phyloP scores from a whole-genome alignment of 2,888 invertebrate species.

The Gryllus longicercus region DNA sequence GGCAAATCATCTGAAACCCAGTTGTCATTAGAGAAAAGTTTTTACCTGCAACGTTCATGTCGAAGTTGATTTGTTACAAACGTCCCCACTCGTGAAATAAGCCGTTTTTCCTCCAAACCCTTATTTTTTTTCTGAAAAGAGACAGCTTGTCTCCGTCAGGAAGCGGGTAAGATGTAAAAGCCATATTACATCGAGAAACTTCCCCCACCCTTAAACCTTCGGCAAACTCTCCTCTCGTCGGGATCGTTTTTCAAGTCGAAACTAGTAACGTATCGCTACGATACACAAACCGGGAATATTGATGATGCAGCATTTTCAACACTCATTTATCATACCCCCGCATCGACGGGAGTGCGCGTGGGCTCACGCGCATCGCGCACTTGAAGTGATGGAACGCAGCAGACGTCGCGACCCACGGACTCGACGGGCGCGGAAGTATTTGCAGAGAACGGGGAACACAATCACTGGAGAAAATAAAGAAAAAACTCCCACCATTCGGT shows the following conservation, averaged over 20 bases:
- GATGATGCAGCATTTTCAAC: constrained; percentile 1
- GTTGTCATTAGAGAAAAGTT: too few relatives aligned
- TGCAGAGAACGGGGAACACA: not conserved
- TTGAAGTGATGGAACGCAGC: not conserved
- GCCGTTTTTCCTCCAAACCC: too few relatives aligned
- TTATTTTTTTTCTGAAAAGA: too few relatives aligned
- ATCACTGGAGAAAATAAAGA: too few relatives aligned
- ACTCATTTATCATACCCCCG: not conserved
- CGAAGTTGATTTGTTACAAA: too few relatives aligned
- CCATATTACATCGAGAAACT: not conserved
- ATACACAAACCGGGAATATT: not conserved
- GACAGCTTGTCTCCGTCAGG: not conserved
- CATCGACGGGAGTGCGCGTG: not conserved
- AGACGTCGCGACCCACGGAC: not conserved
- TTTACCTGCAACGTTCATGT: too few relatives aligned
- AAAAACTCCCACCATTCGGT: too few relatives aligned
- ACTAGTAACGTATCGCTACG: not conserved
- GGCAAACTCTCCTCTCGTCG: not conserved
- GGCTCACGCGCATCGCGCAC: not conserved
- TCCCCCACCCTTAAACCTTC: not conserved
- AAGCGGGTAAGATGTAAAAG: not conserved
- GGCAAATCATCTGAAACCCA: too few relatives aligned
- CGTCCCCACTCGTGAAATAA: too few relatives aligned
- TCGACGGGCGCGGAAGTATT: not conserved
- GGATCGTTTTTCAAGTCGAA: not conserved